Evolutionary conservation across 2,797 vertebrate species (phyloP).

Genomic region (Carcharodon carcharias): DNA sequence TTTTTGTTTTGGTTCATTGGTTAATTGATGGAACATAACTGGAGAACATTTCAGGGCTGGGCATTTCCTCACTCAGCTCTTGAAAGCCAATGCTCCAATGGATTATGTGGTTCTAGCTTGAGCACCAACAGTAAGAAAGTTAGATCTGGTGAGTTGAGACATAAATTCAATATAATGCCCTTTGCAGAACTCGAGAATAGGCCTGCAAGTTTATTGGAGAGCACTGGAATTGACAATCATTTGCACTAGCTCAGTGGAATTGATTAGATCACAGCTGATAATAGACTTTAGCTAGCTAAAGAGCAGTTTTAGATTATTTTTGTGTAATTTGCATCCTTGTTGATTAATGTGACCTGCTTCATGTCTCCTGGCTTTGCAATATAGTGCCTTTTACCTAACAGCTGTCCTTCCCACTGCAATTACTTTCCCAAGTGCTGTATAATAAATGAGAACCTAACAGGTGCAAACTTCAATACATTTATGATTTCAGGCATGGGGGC

Average conservation of each 20-base stretch:
- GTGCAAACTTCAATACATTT: background rate
- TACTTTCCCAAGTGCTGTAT: background rate
- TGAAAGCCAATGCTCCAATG: background rate
- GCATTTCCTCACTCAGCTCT: background rate
- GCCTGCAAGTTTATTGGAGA: background rate
- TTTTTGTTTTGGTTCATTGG: background rate
- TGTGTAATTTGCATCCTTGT: background rate
- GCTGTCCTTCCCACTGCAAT: background rate
- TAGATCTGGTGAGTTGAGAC: background rate
- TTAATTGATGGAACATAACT: background rate
- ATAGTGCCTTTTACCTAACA: background rate
- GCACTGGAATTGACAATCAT: background rate
- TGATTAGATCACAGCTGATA: background rate
- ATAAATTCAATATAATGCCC: background rate
- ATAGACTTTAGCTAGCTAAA: background rate
- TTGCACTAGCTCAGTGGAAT: background rate
- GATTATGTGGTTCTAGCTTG: background rate
- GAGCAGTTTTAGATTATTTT: background rate
- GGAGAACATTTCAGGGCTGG: background rate
- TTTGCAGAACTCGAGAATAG: background rate
- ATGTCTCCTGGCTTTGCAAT: background rate
- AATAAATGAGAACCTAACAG: background rate
- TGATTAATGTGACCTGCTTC: background rate
- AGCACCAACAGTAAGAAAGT: background rate
- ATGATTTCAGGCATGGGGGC: background rate